Percentiles rank a stretch among this genome's conserved stretches.
phyloP scores from a whole-genome alignment of 2,888 invertebrate species.

The Clostera curtula region DNA sequence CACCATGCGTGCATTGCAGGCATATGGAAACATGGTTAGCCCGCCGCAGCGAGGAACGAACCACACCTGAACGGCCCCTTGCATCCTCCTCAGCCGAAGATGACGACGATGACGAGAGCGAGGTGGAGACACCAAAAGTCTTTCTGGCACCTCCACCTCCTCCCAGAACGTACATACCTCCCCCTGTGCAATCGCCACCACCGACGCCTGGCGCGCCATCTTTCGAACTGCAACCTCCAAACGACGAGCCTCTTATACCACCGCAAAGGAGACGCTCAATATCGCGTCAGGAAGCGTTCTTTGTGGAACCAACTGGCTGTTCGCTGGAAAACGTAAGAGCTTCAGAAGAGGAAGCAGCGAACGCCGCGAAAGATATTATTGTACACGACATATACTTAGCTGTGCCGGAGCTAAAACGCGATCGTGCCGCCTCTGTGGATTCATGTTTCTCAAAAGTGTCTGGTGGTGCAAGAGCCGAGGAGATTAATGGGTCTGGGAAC shows the following conservation, averaged over 20 bases:
- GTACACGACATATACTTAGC: conserved; percentile 85
- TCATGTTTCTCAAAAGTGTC: conserved; percentile 88
- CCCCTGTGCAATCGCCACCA: conserved; percentile 60
- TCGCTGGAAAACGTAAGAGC: conserved; percentile 81
- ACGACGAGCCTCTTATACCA: conserved; percentile 54
- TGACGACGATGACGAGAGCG: conserved; percentile 69
- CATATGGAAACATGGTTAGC: conserved; percentile 84
- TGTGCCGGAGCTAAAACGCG: conserved; percentile 88
- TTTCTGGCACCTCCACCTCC: conserved; percentile 77
- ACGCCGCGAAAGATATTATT: conserved; percentile 48
- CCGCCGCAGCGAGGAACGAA: conserved; percentile 59
- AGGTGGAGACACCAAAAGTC: conserved; percentile 71
- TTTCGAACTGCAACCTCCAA: conserved; percentile 74
- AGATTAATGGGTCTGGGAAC: conserved; percentile 77
- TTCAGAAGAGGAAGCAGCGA: conserved; percentile 54
- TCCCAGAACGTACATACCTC: conserved; percentile 45
- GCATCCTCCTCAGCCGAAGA: conserved; percentile 63
- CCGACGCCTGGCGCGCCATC: conserved; percentile 73
- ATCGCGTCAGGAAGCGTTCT: conserved; percentile 88
- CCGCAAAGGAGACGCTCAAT: conserved; percentile 81
- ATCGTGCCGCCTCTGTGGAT: conserved; percentile 91
- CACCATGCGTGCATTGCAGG: conserved; percentile 85
- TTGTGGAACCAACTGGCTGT: conserved; percentile 82
- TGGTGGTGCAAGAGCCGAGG: conserved; percentile 81
- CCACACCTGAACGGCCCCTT: conserved; percentile 50